phyloP scores from a whole-genome alignment of 2,888 invertebrate genomes.

The Erpobdella octoculata region DNA sequence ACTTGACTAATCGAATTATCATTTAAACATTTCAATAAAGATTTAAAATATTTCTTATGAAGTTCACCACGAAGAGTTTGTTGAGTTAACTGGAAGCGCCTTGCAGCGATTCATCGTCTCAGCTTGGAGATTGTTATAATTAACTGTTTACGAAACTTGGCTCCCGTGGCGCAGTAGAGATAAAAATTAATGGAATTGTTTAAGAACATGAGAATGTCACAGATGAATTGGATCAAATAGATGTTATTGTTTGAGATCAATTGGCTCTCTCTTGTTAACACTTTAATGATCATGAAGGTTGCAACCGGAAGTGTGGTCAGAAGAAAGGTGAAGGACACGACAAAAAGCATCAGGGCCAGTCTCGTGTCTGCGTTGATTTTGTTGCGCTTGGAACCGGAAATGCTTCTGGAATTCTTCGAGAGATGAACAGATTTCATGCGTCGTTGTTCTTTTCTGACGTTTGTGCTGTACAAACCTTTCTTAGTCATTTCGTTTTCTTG shows the following conservation, averaged over 20 bases:
- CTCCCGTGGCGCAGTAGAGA: slow-evolving; percentile 36
- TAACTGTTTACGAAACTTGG: slow-evolving; percentile 36
- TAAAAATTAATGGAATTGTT: slow-evolving; percentile 37
- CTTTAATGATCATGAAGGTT: slow-evolving; percentile 31
- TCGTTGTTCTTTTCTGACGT: too few species aligned
- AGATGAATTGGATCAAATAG: slow-evolving; percentile 32
- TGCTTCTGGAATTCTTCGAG: too few species aligned
- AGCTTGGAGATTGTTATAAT: background rate
- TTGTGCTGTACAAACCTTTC: too few species aligned
- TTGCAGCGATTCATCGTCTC: background rate
- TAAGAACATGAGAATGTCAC: slow-evolving; percentile 35
- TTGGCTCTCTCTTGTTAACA: slow-evolving; percentile 23
- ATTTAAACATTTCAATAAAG: too few species aligned
- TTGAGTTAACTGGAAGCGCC: background rate
- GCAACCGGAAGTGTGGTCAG: slow-evolving; percentile 35
- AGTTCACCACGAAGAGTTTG: background rate
- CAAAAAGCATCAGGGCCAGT: slow-evolving; percentile 36
- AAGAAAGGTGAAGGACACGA: slow-evolving; percentile 34
- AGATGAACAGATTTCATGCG: too few species aligned
- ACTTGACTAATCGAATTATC: too few species aligned
- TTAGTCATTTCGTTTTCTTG: too few species aligned
- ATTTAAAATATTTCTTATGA: too few species aligned
- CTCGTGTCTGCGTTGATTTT: slow-evolving; percentile 25
- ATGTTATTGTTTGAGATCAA: slow-evolving; percentile 16
- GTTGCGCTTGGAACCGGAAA: background rate